Evolutionary conservation across 2,888 invertebrate species (phyloP).

Genomic region (Drosophila falleni): DNA sequence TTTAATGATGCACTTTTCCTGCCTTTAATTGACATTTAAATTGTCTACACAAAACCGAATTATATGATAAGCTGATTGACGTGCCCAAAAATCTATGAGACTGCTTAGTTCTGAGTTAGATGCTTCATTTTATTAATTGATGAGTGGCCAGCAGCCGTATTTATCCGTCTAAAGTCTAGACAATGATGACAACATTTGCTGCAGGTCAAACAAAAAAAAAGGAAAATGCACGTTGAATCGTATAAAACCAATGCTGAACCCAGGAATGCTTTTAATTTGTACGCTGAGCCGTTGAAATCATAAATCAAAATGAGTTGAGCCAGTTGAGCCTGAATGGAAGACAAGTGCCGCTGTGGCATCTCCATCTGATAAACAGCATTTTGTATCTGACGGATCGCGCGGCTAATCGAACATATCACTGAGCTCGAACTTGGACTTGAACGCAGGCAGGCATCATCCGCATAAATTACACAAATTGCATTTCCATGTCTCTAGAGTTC

Average conservation of each 20-base stretch:
- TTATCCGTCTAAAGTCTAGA: slow-evolving; percentile 41
- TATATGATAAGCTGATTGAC: slow-evolving; percentile 77
- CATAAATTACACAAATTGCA: slow-evolving; percentile 83
- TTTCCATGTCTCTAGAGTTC: slow-evolving; percentile 82
- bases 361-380: slow-evolving; percentile 68
- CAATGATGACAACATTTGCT: slow-evolving; percentile 76
- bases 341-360: slow-evolving; percentile 57
- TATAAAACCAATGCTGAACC: slow-evolving; percentile 19
- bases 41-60: slow-evolving; percentile 59
- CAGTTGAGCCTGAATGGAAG: slow-evolving; percentile 30
- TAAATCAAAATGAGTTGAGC: slow-evolving; percentile 69
- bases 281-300: slow-evolving; percentile 68
- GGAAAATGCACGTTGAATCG: slow-evolving; percentile 14
- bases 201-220: slow-evolving; percentile 65
- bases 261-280: slow-evolving; percentile 74
- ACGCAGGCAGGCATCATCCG: slow-evolving; percentile 47
- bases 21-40: slow-evolving; percentile 75
- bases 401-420: slow-evolving; percentile 73
- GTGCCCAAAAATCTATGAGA: slow-evolving; percentile 52
- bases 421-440: slow-evolving; percentile 26
- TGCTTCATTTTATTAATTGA: slow-evolving; percentile 72
- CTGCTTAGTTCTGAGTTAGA: slow-evolving; percentile 30
- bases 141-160: slow-evolving; percentile 41
- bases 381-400: slow-evolving; percentile 75
- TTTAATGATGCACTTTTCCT: slow-evolving; percentile 72